Evolutionary conservation across 2,888 invertebrate genomes (phyloP), one percentile per base, ranked within the genome.

Genomic region (Dryobotodes eremita): DNA sequence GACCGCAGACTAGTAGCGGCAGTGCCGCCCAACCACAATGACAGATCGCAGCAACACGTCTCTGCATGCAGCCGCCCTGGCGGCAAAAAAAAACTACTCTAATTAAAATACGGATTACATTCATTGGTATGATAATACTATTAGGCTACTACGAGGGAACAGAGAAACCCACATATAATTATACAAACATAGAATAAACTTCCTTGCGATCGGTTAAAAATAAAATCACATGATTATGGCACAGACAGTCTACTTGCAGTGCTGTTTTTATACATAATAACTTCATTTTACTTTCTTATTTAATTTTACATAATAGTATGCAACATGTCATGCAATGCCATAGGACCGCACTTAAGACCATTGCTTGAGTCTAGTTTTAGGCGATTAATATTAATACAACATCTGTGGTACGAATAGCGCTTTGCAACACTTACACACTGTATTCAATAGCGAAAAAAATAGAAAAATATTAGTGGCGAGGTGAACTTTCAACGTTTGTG

Each of bases 401-500:
- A 68, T 79, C 74, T 79, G 65, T 75, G 62, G 75, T 26, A n/a
- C 8, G 2, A 20, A 36, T 42, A 65, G 20, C 13, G 53, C 70
- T 71, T 82, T 15, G 82, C 81, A 81, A 82, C 77, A 77, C 76
- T 48, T 2, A 20, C 17, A 46, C 50, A 62, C 68, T 53, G 61
- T 61, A 76, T 48, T 62, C 61, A 82, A 15, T 62, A 66, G 0
- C 26, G 66, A 82, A 78, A 75, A 84, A 75, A 83, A 75, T 72
- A 71, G 61, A 79, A 77, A 80, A 84, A 81, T 84, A 77, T 48
- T 78, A 62, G 79, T 78, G 31, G 79, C 48, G 71, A 76, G 71
- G 85, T 77, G 80, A 77, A 83, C 72, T 55, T 82, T 71, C 69
- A 77, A 70, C 70, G 50, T 81, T 80, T 79, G 69, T 73, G 78